Conservation (phyloP, 2,113 vertebrate species). For the Spermophilus dauricus region DNA sequence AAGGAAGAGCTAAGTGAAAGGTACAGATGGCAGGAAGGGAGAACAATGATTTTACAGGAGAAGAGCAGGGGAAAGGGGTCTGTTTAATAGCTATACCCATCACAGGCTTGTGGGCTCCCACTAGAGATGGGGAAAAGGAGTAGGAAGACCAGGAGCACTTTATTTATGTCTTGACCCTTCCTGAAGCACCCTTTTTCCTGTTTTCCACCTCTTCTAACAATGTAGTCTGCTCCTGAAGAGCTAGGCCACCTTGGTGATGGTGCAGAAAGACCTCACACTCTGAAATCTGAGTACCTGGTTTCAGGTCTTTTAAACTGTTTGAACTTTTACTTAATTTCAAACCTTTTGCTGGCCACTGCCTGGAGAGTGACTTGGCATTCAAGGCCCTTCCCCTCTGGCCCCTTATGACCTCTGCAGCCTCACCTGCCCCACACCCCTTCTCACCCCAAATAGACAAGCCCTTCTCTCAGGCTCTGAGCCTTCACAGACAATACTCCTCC, state of each 20-base stretch:
- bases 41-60: background rate
- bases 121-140: background rate
- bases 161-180: background rate
- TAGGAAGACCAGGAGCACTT: background rate
- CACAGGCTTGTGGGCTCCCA: background rate
- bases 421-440: background rate
- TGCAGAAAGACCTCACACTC: background rate
- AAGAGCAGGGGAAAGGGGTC: background rate
- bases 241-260: background rate
- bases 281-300: background rate
- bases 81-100: background rate
- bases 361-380: background rate
- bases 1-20: slow-evolving; percentile 25
- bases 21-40: slow-evolving; percentile 4
- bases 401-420: background rate
- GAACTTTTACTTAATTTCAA: background rate
- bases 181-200: background rate
- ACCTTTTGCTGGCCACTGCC: background rate
- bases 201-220: background rate
- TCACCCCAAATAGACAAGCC: background rate
- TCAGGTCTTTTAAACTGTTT: background rate
- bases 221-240: background rate
- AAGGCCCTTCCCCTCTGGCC: background rate
- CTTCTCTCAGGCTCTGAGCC: background rate
- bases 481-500: background rate